A percentile compares a stretch with the other conserved stretches of the same genome.
phyloP scores from a whole-genome alignment of 2,797 vertebrate genomes.

The Semotilus atromaculatus region DNA sequence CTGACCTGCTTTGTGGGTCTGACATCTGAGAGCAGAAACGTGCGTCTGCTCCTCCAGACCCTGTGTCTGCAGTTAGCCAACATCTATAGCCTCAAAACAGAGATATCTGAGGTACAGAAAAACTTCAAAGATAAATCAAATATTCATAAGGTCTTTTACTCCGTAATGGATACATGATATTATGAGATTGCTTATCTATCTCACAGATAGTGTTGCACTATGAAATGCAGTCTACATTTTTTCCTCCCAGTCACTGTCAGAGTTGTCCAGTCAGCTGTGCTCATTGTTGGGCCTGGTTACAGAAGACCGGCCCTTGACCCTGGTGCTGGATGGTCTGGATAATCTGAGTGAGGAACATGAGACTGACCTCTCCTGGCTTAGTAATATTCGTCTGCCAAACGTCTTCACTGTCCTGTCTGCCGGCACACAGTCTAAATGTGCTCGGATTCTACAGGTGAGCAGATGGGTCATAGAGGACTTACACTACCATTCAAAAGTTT shows the following conservation, averaged over 20 bases:
- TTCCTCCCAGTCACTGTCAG: constrained; percentile 66
- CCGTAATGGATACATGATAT: not conserved
- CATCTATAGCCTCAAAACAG: constrained; percentile 62
- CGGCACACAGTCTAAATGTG: constrained; percentile 59
- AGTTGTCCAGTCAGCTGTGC: constrained; percentile 71
- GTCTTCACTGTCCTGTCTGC: constrained; percentile 71
- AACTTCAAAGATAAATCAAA: constrained; percentile 8
- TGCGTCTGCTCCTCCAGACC: constrained; percentile 67
- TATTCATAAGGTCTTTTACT: constrained; percentile 27
- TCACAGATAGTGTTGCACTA: constrained; percentile 31
- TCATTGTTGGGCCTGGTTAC: constrained; percentile 68
- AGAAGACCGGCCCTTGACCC: constrained; percentile 63
- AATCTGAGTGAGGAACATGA: constrained; percentile 72
- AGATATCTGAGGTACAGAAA: constrained; percentile 70
- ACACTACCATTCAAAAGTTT: not conserved
- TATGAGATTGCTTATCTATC: constrained; percentile 15
- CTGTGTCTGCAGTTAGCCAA: constrained; percentile 71
- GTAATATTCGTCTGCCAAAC: constrained; percentile 64
- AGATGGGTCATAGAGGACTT: not conserved
- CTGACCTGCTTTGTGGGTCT: constrained; percentile 67
- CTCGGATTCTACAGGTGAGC: constrained; percentile 66
- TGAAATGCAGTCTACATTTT: not conserved
- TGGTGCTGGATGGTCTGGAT: constrained; percentile 74
- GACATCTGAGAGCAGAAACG: constrained; percentile 70
- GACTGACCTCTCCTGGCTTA: constrained; percentile 73